Percentiles rank a stretch among this genome's conserved stretches.
phyloP scores from a whole-genome alignment of 1,140 invertebrate species.

The Archivesica marissinica region DNA sequence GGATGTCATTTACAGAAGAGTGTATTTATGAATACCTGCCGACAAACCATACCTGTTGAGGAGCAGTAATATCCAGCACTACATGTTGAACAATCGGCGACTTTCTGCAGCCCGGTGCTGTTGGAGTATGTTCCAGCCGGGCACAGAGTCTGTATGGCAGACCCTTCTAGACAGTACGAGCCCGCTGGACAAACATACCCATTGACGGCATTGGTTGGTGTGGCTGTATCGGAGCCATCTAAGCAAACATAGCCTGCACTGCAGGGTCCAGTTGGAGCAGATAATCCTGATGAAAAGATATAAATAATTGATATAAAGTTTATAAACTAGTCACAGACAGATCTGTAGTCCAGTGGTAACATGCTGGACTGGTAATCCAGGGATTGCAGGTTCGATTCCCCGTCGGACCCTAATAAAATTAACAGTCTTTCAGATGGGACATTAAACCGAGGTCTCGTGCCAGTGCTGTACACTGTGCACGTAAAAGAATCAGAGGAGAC shows the following conservation, averaged over 20 bases:
- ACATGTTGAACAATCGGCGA: slow-evolving; percentile 76
- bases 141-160: slow-evolving; percentile 78
- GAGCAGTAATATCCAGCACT: slow-evolving; percentile 77
- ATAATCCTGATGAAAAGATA: slow-evolving; percentile 74
- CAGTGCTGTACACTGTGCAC: too few relatives aligned
- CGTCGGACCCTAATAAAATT: too few relatives aligned
- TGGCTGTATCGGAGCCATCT: slow-evolving; percentile 70
- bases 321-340: too few relatives aligned
- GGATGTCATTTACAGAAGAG: too few relatives aligned
- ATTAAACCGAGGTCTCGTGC: too few relatives aligned
- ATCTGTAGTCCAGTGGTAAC: too few relatives aligned
- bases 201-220: slow-evolving; percentile 74
- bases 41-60: slow-evolving; percentile 13
- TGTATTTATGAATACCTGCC: too few relatives aligned
- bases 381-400: too few relatives aligned
- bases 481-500: too few relatives aligned
- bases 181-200: slow-evolving; percentile 78
- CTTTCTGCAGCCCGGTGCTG: slow-evolving; percentile 73
- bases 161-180: slow-evolving; percentile 78
- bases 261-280: slow-evolving; percentile 74
- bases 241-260: slow-evolving; percentile 80
- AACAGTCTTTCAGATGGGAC: too few relatives aligned
- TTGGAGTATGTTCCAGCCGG: slow-evolving; percentile 78
- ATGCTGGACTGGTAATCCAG: too few relatives aligned
- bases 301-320: too few relatives aligned